Evolutionary conservation across 2,888 invertebrate species (phyloP).

Genomic region (Ptychoptera contaminata): DNA sequence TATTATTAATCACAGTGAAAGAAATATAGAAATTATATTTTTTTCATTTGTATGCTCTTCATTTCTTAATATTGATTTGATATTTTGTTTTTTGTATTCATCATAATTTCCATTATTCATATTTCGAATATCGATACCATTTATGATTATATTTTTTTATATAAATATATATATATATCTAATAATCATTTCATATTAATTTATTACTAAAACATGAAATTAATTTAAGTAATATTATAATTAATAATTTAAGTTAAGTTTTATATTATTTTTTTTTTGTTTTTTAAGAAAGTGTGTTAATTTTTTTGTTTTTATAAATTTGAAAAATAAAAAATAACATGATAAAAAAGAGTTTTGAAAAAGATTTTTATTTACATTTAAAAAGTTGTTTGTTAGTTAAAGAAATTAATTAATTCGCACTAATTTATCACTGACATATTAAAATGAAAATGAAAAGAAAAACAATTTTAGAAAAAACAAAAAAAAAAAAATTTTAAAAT

Average conservation of each 20-base stretch:
- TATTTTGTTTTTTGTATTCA: background rate
- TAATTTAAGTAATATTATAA: no score
- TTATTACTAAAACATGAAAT: no score
- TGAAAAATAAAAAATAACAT: no score
- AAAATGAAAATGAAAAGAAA: background rate
- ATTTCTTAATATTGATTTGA: background rate
- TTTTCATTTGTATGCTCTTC: background rate
- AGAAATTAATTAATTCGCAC: background rate
- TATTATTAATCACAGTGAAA: slow-evolving; percentile 3
- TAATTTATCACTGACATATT: background rate
- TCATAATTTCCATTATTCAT: background rate
- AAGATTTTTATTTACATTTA: background rate
- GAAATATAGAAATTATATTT: background rate
- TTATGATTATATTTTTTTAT: no score
- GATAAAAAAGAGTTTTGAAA: no score
- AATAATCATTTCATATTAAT: no score
- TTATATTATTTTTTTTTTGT: no score
- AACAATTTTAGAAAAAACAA: background rate
- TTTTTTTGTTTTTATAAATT: no score
- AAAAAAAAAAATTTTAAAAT: background rate
- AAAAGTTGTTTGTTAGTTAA: background rate
- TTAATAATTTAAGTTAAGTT: no score
- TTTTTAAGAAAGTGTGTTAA: no score
- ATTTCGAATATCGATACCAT: no score
- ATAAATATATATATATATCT: no score